Evolutionary conservation across 2,113 vertebrate species (phyloP).

Genomic region (Dicrurus megarhynchus): DNA sequence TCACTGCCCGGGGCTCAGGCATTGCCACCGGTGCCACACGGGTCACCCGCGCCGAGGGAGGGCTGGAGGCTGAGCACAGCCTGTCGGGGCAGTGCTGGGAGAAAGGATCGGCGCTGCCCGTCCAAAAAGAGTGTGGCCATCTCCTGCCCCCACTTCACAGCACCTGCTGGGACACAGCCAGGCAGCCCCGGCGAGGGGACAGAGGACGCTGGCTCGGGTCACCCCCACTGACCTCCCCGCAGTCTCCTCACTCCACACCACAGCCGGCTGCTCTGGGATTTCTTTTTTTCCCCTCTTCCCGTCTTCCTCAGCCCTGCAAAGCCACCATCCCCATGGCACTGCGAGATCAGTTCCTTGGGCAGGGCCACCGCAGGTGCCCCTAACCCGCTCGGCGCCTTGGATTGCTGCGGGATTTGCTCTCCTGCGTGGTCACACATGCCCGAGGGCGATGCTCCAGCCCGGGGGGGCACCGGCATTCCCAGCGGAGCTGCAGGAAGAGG

Average conservation of each 20-base stretch:
- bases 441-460: neutral
- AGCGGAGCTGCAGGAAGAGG: fast-evolving
- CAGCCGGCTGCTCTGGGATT: neutral
- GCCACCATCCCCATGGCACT: fast-evolving
- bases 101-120: fast-evolving
- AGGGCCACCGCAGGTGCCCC: fast-evolving
- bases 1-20: fast-evolving
- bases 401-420: neutral
- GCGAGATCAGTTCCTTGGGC: fast-evolving
- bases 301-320: neutral
- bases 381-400: fast-evolving
- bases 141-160: fast-evolving
- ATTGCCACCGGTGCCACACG: fast-evolving
- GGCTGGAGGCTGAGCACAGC: fast-evolving
- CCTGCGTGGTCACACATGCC: fast-evolving
- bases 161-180: fast-evolving
- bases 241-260: fast-evolving
- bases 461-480: fast-evolving
- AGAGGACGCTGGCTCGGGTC: fast-evolving
- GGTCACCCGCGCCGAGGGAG: neutral
- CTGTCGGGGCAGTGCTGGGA: fast-evolving
- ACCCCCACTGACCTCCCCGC: fast-evolving
- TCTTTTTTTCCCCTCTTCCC: neutral
- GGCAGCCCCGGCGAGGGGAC: neutral
- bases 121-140: fast-evolving